These are phyloP conservation scores for Oreochromis grahami DNA, from an alignment of 2,797 vertebrate genomes.

Conservation along the genomic window DNA sequence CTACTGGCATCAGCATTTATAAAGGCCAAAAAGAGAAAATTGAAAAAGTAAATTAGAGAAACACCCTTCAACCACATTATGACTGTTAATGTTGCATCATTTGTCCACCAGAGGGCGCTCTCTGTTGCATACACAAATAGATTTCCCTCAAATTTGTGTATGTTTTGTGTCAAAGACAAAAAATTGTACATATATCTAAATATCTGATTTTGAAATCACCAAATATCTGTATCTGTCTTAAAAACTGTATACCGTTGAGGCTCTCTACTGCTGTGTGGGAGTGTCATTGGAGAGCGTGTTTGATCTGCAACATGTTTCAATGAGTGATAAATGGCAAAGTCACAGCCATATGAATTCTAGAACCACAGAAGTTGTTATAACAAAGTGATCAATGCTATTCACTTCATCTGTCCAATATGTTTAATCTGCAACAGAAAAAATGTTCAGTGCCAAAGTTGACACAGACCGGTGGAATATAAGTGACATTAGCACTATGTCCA, in stretches of 20 bases:
- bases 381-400: not conserved
- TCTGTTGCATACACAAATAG: not conserved
- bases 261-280: not conserved
- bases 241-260: not conserved
- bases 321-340: not conserved
- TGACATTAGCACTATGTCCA: not conserved
- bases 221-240: not conserved
- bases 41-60: not conserved
- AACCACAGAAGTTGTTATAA: not conserved
- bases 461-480: fast-evolving
- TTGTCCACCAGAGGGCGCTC: not conserved
- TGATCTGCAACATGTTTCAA: not conserved
- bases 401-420: not conserved
- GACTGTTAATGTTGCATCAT: not conserved
- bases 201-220: not conserved
- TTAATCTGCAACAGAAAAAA: not conserved
- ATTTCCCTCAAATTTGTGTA: not conserved
- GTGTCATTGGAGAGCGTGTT: too few relatives aligned
- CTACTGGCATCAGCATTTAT: not conserved
- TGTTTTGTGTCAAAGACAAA: not conserved
- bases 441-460: not conserved
- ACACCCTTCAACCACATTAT: not conserved
- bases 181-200: not conserved
- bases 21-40: not conserved
- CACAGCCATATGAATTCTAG: not conserved